Base-by-base conservation (phyloP, 2,797 vertebrate genomes). In the Margarornis squamiger region DNA sequence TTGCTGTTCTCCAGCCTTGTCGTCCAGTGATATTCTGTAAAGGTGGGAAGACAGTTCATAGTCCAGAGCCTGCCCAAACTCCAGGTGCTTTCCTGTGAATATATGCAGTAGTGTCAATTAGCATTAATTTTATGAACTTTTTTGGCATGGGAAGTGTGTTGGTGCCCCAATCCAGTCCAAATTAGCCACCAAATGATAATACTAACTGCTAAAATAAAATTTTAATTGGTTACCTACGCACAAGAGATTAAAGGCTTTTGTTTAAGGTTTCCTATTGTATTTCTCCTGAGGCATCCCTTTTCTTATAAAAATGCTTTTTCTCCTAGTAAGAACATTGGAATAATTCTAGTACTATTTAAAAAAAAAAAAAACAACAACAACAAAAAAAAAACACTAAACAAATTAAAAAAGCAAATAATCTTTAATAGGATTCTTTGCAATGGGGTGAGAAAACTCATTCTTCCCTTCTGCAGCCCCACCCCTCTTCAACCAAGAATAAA, bases 131-230 rank as follows among this genome's bases (percentile, higher is more conserved):
- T 51, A 39, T 71, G 14, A 88, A 57, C 20, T 54, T 86, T 85
- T 78, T 63, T 78, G 77, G 29, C n/a, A 41, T 16, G 2, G 73
- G 48, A 92, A 75, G 26, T 52, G 32, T 71, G 52, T 57, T 63
- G n/a, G 49, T 73, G 39, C 46, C 82, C 34, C 43, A 95, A 27
- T 90, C 93, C 88, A 90, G 93, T 90, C 90, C 95, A 96, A 90
- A 93, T 91, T 96, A 93, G 89, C 71, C 91, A 96, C 61, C 61
- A 79, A 95, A 94, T 75, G 78, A 91, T 94, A 95, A 94, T 80
- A 94, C 89, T 92, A 97, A 92, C 80, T 94, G 51, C 96, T 95
- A 95, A 84, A 96, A 96, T 93, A 74, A 94, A 90, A 96, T 97
- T 97, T 95, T 95, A 95, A 94, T 96, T 94, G 82, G 75, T 95